A percentile compares a stretch with the other conserved stretches of the same genome.
Evolutionary conservation across 1,140 invertebrate genomes (phyloP).

Genomic region (Bilobella aurantiaca): DNA sequence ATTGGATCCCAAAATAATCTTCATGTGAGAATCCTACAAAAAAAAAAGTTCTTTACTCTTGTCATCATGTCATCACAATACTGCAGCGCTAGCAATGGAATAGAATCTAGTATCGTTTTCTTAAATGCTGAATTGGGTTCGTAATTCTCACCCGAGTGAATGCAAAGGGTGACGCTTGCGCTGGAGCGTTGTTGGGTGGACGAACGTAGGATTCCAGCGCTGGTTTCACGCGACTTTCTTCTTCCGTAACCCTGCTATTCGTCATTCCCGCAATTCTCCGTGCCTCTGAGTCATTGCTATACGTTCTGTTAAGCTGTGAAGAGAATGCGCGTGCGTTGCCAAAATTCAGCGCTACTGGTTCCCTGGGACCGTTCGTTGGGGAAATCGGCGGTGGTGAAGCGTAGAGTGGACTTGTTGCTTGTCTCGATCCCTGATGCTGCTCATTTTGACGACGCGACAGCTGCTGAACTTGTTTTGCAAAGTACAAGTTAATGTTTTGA

Average conservation of each 20-base stretch:
- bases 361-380: not conserved
- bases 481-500: slow-evolving; percentile 41
- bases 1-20: slow-evolving; percentile 67
- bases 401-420: slow-evolving; percentile 68
- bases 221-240: not conserved
- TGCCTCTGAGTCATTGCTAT: slow-evolving; percentile 13
- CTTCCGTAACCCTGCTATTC: slow-evolving; percentile 16
- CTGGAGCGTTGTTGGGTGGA: not conserved
- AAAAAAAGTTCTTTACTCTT: no score
- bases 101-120: no score
- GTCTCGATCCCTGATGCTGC: slow-evolving; percentile 41
- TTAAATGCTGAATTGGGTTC: no score
- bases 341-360: not conserved
- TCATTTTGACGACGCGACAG: slow-evolving; percentile 46
- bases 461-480: slow-evolving; percentile 44
- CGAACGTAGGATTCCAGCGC: not conserved
- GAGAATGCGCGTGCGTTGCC: not conserved
- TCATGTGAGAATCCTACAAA: slow-evolving; percentile 66
- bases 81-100: no score
- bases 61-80: no score
- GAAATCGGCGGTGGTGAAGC: slow-evolving; percentile 59
- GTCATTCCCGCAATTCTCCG: slow-evolving; percentile 29
- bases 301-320: not conserved
- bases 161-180: slow-evolving; percentile 20
- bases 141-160: slow-evolving; percentile 34